These are phyloP conservation scores for Typhlomys cinereus DNA, from an alignment of 2,113 vertebrate genomes.

Conservation along the genomic window DNA sequence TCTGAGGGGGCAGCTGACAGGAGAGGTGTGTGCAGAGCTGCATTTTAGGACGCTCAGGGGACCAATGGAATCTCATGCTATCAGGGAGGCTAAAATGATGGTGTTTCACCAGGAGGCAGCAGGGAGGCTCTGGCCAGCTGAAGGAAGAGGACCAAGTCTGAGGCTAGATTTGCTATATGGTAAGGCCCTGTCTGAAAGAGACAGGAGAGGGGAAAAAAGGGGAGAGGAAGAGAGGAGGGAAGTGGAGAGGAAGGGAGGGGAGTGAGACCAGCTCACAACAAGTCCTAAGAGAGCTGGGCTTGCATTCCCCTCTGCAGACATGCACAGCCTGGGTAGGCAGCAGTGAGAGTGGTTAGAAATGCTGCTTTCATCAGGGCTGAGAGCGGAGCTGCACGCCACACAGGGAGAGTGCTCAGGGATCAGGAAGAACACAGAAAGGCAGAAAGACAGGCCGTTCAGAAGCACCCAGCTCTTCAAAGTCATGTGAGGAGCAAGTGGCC, in stretches of 20 bases:
- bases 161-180: no score
- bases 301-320: not conserved
- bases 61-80: not conserved
- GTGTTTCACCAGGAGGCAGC: not conserved
- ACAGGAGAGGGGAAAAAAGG: no score
- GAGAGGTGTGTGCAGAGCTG: not conserved
- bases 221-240: no score
- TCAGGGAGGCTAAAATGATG: not conserved
- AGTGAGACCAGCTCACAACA: not conserved
- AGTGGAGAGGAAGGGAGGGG: no score
- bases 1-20: not conserved
- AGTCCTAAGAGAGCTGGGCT: not conserved
- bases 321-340: not conserved
- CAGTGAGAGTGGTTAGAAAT: no score
- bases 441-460: not conserved
- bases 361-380: not conserved
- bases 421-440: not conserved
- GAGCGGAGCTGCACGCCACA: not conserved
- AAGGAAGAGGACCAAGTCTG: no score
- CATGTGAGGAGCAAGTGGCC: no score
- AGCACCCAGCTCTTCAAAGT: no score
- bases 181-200: no score
- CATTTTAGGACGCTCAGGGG: not conserved
- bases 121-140: not conserved
- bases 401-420: not conserved